Base-by-base conservation (phyloP, 2,113 vertebrate genomes). In the Anser cygnoides region DNA sequence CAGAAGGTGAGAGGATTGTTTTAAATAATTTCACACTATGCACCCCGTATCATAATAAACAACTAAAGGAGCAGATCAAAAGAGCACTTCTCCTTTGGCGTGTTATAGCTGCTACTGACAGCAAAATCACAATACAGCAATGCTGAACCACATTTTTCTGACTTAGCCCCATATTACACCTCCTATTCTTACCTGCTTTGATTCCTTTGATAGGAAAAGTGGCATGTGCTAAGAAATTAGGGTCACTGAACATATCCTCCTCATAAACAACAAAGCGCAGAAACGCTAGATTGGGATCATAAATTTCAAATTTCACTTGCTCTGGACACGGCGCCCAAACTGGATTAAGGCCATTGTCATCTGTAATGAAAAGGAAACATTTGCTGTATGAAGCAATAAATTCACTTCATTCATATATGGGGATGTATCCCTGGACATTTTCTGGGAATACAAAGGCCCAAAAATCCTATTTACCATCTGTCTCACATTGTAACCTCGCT, bases 241-340 rank as follows among this genome's bases (percentile, higher is more conserved):
- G 99, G 90, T 99, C 99, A 39, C 99, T 99, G 98, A 99, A 99
- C 98, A 99, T 99, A 93, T 99, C 99, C 87, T 99, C 99, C 95
- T 99, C 99, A 2, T 99, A 99, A 62, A 99, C 99, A 83, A 99
- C 99, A 15, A 99, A 99, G 95, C 99, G 99, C 65, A 99, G 98
- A 87, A 99, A 99, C 0, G 99, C 98, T 13, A 99, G 97, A 61
- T 98, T 98, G 10, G 99, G 99, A 76, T 99, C 99, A 15, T 98
- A 98, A 89, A 99, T 98, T 14, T 97, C 98, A 94, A 99, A 99
- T 33, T 97, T 97, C 26, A 98, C 97, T 11, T 98, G 98, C 72
- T 99, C 98, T 25, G 98, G 97, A 7, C 98, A 97, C 14, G 97
- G 76, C 44, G 97, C 98, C 99, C 99, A 99, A 61, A 99, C 95